A percentile compares a stretch with the other conserved stretches of the same genome.
phyloP scores from a whole-genome alignment of 2,113 vertebrate genomes.

The Engystomops pustulosus region DNA sequence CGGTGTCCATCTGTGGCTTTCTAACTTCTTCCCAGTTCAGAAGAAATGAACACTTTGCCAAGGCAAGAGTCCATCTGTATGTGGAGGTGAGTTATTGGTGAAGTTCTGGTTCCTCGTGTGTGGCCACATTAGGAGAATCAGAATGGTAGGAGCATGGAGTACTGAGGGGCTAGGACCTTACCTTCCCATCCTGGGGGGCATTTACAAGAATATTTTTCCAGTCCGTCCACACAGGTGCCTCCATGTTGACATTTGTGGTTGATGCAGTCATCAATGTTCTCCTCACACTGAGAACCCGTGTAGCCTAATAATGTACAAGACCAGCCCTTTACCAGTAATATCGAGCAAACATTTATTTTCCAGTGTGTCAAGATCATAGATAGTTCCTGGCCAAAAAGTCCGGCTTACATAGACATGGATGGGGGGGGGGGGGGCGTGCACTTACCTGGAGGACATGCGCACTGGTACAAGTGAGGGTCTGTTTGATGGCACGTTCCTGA shows the following conservation, averaged over 20 bases:
- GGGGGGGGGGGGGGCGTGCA: too few relatives aligned
- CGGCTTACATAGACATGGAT: too few relatives aligned
- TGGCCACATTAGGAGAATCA: background rate
- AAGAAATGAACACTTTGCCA: too few relatives aligned
- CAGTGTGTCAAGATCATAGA: too few relatives aligned
- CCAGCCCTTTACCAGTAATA: background rate
- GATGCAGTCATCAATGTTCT: slow-evolving; percentile 67
- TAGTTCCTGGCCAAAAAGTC: background rate
- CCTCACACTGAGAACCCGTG: slow-evolving; percentile 67
- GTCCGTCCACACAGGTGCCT: slow-evolving; percentile 67
- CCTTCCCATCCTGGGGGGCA: slow-evolving; percentile 69
- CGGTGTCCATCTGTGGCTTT: too few relatives aligned
- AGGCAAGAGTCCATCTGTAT: too few relatives aligned
- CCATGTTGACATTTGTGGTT: slow-evolving; percentile 67
- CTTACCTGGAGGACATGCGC: slow-evolving; percentile 67
- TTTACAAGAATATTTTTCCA: slow-evolving; percentile 65
- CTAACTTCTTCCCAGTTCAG: too few relatives aligned
- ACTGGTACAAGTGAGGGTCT: slow-evolving; percentile 61
- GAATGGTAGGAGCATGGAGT: background rate
- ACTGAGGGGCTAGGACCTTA: slow-evolving; percentile 35
- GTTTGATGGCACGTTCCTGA: slow-evolving; percentile 65
- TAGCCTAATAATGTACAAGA: slow-evolving; percentile 62
- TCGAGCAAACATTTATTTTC: background rate
- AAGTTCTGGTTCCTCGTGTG: too few relatives aligned
- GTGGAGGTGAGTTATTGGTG: too few relatives aligned